Base-by-base conservation (phyloP, 2,113 vertebrate genomes). In the Taurulus bubalis region DNA sequence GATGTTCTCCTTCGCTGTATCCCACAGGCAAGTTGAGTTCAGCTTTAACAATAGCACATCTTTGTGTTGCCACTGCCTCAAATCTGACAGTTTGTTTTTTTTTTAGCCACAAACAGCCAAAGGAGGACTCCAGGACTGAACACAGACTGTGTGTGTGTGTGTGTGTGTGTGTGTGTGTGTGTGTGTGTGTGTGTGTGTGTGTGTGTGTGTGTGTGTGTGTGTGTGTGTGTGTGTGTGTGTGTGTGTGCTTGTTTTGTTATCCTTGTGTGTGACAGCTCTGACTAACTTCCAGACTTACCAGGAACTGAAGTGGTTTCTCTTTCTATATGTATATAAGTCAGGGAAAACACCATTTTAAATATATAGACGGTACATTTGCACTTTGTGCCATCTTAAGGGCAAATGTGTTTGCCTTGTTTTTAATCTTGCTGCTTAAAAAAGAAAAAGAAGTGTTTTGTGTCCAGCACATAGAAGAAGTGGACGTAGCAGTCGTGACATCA, bases 21-120 rank as follows among this genome's bases (percentile, higher is more conserved):
- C 10, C 60, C 30, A 20, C 30, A 51, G 32, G 40, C 30, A 18
- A 74, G 22, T 26, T 6, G 6, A 40, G 34, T 40, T 59, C 65
- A 77, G 64, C 40, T 68, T 38, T 62, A 60, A 77, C 56, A 62
- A 63, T 53, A 53, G 66, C 56, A 53, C 32, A 78, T 32, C 40
- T 36, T 36, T 5, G 20, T 58, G 28, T 65, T 58, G 36, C 51
- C 26, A 24, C 24, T 24, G 28, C 28, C n/a, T 63, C 59, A 74
- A 8, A 63, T 26, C 49, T 36, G 42, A 45, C 36, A 59, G 30
- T 1, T 8, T 18, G 15, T 40, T 40, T 26, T 45, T 26, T 45
- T 76, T 67, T 67, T 76, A 45, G 51, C 75, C 65, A 77, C 20
- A 28, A 67, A 58, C 51, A 67, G 51, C 18, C 28, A 56, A 59